Base-by-base conservation (phyloP, 2,797 vertebrate species). In the Siniperca scherzeri region DNA sequence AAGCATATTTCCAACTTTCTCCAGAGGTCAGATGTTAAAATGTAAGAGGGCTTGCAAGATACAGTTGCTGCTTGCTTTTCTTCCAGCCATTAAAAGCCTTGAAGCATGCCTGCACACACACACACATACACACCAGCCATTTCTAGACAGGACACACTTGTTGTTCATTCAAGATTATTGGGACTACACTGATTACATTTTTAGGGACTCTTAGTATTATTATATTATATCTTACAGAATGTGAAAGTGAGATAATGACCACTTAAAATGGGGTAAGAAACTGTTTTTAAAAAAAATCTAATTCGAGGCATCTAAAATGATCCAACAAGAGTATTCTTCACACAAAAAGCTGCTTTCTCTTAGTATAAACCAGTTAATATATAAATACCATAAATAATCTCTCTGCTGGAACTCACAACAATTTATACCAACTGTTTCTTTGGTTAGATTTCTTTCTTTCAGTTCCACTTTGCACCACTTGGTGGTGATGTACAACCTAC, bases 401-500 rank as follows among this genome's bases (percentile, higher is more conserved):
- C 19, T 64, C 56, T 67, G 61, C 46, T 46, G 21, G n/a, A 73
- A 13, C n/a, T 52, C 46, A 55, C 6, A 69, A 57, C 19, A 71
- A 57, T 50, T 13, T 2, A 25, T n/a, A 52, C 21, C 6, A 46
- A 48, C 12, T 16, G 12, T 57, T 67, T 53, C 9, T 3, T 62
- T 42, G 40, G 40, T 68, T 16, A 65, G 1, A 30, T 7, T n/a
- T 14, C 9, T 1, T 11, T 14, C 46, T n/a, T 74, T 13, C 16
- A 46, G 48, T 79, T 40, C 73, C 5, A 0, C 57, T 59, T 86
- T 7, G 52, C 5, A 56, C 91, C 91, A 93, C 91, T 81, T 79
- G 93, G 88, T 91, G 92, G 93, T 27, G 64, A 67, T 89, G 59
- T 92, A 16, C 56, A 73, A 25, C 77, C 59, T 75, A 40, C 36